These are phyloP conservation scores for Macrotus californicus DNA, from an alignment of 2,113 vertebrate genomes.

Conservation along the genomic window DNA sequence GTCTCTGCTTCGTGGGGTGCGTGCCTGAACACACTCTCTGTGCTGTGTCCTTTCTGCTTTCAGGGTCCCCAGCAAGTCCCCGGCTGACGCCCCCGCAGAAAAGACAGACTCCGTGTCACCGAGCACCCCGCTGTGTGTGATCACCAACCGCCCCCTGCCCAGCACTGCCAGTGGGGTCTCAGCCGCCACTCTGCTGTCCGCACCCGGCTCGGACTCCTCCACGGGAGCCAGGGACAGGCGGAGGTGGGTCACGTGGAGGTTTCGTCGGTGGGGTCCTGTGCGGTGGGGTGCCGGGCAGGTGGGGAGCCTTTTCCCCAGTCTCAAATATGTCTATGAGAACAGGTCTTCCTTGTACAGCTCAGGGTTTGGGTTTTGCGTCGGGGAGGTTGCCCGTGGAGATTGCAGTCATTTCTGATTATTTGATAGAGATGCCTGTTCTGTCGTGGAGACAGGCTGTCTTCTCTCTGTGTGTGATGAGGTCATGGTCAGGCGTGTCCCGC, in stretches of 20 bases:
- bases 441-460: background rate
- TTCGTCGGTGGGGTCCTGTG: background rate
- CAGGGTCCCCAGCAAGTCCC: slow-evolving; percentile 80
- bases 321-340: background rate
- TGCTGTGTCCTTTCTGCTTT: slow-evolving; percentile 70
- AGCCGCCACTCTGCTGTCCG: slow-evolving; percentile 58
- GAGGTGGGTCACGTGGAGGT: slow-evolving; percentile 70
- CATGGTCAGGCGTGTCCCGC: background rate
- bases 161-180: slow-evolving; percentile 74
- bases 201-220: slow-evolving; percentile 75
- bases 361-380: background rate
- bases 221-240: slow-evolving; percentile 79
- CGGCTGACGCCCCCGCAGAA: slow-evolving; percentile 77
- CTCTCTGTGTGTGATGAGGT: background rate
- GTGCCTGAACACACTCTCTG: background rate
- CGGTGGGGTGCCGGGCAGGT: background rate
- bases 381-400: background rate
- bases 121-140: slow-evolving; percentile 79
- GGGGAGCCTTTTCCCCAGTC: background rate
- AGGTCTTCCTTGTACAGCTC: background rate
- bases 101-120: slow-evolving; percentile 72
- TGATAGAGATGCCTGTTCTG: background rate
- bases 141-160: slow-evolving; percentile 77
- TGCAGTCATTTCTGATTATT: background rate
- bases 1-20: background rate